Conservation (phyloP, 2,113 vertebrate species). For the Esox niger region DNA sequence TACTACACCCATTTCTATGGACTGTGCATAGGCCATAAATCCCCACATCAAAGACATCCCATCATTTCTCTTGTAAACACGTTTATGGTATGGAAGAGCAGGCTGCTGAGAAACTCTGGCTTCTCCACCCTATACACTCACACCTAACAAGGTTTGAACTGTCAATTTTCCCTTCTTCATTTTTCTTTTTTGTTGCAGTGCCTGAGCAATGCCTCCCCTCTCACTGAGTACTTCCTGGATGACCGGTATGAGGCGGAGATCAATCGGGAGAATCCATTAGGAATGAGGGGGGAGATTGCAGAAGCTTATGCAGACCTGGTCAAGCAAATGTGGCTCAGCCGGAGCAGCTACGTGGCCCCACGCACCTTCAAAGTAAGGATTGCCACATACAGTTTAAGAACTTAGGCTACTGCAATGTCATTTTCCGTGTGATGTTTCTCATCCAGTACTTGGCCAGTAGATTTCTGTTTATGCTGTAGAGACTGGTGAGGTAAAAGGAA, state of each 20-base stretch:
- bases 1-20: no score
- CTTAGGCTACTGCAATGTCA: neutral
- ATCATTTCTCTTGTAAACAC: no score
- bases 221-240: slow-evolving; percentile 93
- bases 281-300: slow-evolving; percentile 97
- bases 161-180: neutral
- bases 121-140: no score
- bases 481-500: no score
- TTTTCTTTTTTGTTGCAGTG: slow-evolving; percentile 71
- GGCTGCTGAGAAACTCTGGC: no score
- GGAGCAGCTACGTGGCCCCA: slow-evolving; percentile 86
- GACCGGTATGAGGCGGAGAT: slow-evolving; percentile 92
- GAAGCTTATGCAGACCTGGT: slow-evolving; percentile 94
- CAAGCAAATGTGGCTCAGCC: slow-evolving; percentile 96
- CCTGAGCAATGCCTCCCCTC: slow-evolving; percentile 88
- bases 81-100: no score
- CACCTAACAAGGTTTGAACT: neutral
- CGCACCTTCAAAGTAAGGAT: slow-evolving; percentile 89
- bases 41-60: no score
- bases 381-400: neutral
- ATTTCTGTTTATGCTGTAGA: no score
- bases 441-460: no score
- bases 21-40: no score
- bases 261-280: slow-evolving; percentile 92
- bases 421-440: neutral